Base-by-base conservation (phyloP, 2,888 invertebrate species). In the Lampropteryx suffumata region DNA sequence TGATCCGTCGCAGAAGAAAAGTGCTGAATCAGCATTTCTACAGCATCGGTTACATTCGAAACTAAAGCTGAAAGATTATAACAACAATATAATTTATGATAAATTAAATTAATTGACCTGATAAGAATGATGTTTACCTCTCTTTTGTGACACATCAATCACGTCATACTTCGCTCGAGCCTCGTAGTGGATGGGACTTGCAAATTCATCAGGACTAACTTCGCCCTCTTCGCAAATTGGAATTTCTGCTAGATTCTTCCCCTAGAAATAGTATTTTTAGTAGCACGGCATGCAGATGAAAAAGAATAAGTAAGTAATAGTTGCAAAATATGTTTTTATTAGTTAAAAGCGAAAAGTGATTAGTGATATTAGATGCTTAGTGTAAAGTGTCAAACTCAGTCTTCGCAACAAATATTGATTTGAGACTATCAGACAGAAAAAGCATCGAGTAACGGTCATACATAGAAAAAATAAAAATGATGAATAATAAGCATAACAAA, bases 1-100 rank as follows among this genome's bases (percentile, higher is more conserved):
- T 93, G 93, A 65, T 93, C 92, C 39, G 93, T 93, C 24, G 93
- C 93, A 10, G 92, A 75, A 1, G 94, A 92, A 69, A 95, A 94
- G 78, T 95, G 94, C 65, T 93, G 92, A 54, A 95, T 92, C 47
- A 96, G 79, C 80, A 94, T 92, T 76, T 95, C 95, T 0, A 95
- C 95, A 2, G 95, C 94, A 71, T 94, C 94, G 45, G 93, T 92
- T 41, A 95, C 94, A 32, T 94, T 94, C 63, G 92, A 92, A 50
- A 96, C 92, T 67, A 96, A 88, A 54, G 92, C 94, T 94, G 79
- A 44, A 91, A 85, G 0, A 48, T 32, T 8, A 1, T n/a, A 45
- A 28, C 0, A 27, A 17, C 13, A 37, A 37, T 21, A 2, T 21
- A 5, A 21, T 21, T 2, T 21, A 21, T 21, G 2, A 3, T 3